Conservation (phyloP, 2,797 vertebrate genomes). For the Phrynocephalus guinanensis region DNA sequence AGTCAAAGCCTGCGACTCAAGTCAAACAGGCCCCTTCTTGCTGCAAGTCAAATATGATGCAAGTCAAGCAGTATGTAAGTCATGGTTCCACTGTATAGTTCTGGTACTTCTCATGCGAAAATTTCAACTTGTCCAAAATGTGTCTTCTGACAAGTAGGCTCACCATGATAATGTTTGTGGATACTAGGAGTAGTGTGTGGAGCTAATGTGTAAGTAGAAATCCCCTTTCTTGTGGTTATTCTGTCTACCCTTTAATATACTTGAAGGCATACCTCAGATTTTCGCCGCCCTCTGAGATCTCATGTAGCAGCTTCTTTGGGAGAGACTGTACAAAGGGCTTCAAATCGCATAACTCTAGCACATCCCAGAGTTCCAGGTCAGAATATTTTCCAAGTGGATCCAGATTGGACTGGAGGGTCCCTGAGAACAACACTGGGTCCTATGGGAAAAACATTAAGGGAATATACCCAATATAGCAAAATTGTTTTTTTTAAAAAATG, state of each 20-base stretch:
- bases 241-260: background rate
- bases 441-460: conserved; percentile 41
- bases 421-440: conserved; percentile 76
- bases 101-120: no score
- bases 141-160: background rate
- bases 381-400: conserved; percentile 72
- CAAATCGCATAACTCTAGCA: conserved; percentile 73
- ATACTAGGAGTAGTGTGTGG: background rate
- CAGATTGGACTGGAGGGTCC: conserved; percentile 74
- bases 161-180: background rate
- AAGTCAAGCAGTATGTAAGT: no score
- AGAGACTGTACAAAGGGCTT: conserved; percentile 74
- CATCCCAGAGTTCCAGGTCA: conserved; percentile 73
- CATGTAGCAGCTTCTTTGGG: conserved; percentile 73
- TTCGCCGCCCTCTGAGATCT: conserved; percentile 73
- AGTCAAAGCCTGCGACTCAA: no score
- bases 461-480: conserved; percentile 9
- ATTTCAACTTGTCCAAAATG: no score
- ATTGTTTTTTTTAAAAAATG: background rate
- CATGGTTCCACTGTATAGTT: no score
- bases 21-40: no score
- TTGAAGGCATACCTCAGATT: conserved; percentile 72
- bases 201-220: background rate
- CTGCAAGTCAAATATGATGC: no score
- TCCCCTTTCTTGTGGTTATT: background rate